Percentiles rank a stretch among this genome's conserved stretches.
phyloP scores from a whole-genome alignment of 2,888 invertebrate genomes.

The Idaea biselata region DNA sequence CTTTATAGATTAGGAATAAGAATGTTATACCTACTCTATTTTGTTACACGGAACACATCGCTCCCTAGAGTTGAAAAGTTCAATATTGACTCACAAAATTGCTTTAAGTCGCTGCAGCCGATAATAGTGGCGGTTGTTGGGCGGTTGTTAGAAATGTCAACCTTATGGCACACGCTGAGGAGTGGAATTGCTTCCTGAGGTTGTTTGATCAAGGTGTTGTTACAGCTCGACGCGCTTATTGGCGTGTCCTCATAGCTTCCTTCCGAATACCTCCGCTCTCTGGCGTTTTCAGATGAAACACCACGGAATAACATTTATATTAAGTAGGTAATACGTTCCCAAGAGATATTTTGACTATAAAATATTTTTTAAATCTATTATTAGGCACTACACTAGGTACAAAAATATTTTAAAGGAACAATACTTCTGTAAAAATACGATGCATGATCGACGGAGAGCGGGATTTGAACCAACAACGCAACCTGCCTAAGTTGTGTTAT shows the following conservation, averaged over 20 bases:
- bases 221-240: slow-evolving; percentile 67
- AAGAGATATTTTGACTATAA: not conserved
- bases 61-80: slow-evolving; percentile 66
- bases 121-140: slow-evolving; percentile 60
- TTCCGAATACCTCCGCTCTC: slow-evolving; percentile 45
- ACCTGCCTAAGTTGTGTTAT: too few relatives aligned
- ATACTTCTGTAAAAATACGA: too few relatives aligned
- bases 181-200: slow-evolving; percentile 54
- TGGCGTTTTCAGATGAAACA: slow-evolving; percentile 8
- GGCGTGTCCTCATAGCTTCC: slow-evolving; percentile 73
- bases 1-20: slow-evolving; percentile 35
- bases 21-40: slow-evolving; percentile 37
- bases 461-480: too few relatives aligned
- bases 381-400: not conserved
- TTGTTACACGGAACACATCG: slow-evolving; percentile 67
- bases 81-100: slow-evolving; percentile 78
- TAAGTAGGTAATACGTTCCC: not conserved
- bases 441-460: too few relatives aligned
- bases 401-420: too few relatives aligned
- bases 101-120: slow-evolving; percentile 70
- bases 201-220: slow-evolving; percentile 62
- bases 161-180: slow-evolving; percentile 55
- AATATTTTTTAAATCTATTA: not conserved
- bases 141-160: slow-evolving; percentile 61
- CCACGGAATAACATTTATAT: slow-evolving; percentile 9